Base-by-base conservation (phyloP, 2,888 invertebrate species). In the Aquatica leii region DNA sequence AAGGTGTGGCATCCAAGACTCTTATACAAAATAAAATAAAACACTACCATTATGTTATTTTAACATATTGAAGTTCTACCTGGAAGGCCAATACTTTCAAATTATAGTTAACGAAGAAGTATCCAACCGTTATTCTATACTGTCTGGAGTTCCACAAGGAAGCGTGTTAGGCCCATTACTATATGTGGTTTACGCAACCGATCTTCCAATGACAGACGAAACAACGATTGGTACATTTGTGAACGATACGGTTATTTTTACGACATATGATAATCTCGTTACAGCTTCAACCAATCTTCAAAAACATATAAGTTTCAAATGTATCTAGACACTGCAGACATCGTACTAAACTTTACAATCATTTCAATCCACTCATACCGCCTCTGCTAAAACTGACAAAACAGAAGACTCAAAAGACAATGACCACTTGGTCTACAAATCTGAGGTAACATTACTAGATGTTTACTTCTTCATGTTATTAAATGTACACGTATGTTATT, bases 371-470 rank as follows among this genome's bases (percentile, higher is more conserved):
- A 54, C 54, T 41, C 54, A 40, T 54, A 20, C 54, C 43, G 5
- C 54, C 54, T 41, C 21, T 54, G 41, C 41, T 54, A 54, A 18
- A 20, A 54, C 40, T 18, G 21, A 37, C 37, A 53, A 53, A 53
- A 35, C 35, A 53, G 40, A 53, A 53, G 37, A 20, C 53, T 51
- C 51, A 51, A 51, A 34, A 24, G 35, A 14, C 51, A 51, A 34
- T 35, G 35, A 34, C 51, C 53, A 18, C 18, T 53, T 14, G 53
- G 31, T 14, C 51, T 51, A 31, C 53, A 35, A 17, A 53, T 15
- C 53, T 37, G 53, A 53, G 12, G 53, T 53, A 37, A 40, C 37
- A 53, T 53, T 35, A 15, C 53, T 53, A 37, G 54, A 54, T 53
- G 53, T 53, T 54, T 54, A 54, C 41, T 20, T 40, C 54, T 41